These are phyloP conservation scores for Peromyscus californicus DNA, from an alignment of 2,113 vertebrate species.

Conservation along the genomic window DNA sequence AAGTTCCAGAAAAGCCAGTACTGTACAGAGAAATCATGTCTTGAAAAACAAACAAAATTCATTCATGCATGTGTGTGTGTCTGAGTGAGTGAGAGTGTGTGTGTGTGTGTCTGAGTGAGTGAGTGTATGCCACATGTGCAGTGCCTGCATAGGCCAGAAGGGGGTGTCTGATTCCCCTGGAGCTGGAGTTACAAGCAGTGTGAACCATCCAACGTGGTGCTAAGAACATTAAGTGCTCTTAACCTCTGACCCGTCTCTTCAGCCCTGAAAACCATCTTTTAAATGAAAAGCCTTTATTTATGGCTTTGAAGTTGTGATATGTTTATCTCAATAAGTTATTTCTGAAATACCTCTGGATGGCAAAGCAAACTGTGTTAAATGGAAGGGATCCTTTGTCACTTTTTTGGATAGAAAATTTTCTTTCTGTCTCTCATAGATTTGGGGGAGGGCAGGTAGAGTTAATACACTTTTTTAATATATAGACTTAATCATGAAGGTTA, in stretches of 20 bases:
- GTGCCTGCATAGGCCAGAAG: background rate
- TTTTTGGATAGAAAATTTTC: background rate
- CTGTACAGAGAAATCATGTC: background rate
- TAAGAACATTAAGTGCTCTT: background rate
- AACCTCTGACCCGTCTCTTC: too few species aligned
- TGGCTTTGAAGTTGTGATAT: background rate
- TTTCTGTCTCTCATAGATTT: background rate
- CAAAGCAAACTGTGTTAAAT: background rate
- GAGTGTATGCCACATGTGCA: background rate
- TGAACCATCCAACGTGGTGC: too few species aligned
- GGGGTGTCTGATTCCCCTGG: background rate
- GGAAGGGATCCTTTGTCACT: background rate
- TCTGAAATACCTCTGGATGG: background rate
- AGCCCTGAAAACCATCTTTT: background rate
- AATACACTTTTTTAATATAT: background rate
- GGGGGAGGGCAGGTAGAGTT: background rate
- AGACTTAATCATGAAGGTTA: background rate
- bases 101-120: background rate
- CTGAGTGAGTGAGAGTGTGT: background rate
- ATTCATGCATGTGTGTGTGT: rapidly evolving
- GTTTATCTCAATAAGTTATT: background rate
- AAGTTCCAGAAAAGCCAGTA: background rate
- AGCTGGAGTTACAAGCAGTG: background rate
- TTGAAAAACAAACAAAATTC: background rate
- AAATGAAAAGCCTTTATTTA: background rate